Base-by-base conservation (phyloP, 1,140 invertebrate genomes). In the Atta colombica region DNA sequence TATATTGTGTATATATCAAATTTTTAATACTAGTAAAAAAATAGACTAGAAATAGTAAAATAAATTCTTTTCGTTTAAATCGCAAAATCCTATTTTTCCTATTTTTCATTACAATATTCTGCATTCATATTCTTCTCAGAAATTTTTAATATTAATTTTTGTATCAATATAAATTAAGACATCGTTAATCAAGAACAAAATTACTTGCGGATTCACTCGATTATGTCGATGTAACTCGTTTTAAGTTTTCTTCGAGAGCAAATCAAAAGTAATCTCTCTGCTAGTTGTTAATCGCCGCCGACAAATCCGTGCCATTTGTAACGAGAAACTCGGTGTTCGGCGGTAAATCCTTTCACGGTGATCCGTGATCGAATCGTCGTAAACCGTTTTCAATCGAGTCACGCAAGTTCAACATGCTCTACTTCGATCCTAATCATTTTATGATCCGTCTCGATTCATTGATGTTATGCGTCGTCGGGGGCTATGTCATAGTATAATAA, bases 311-410 rank as follows among this genome's bases (percentile, higher is more conserved):
- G 8, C 74, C 58, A 85, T 85, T 85, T 85, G 74, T 68, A 78
- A 49, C 80, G 69, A 84, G 80, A 74, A 81, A 84, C 18, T 71
- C 25, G n/a, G 39, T n/a, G 61, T 25, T 65, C 35, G 71, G 60
- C 84, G 69, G 35, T 45, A 81, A 87, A 90, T 82, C 51, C 77
- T 69, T 72, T 69, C 31, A 31, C n/a, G 25, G n/a, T 28, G 65
- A 45, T 77, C 16, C 65, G 78, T 58, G 69, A 81, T 66, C 87
- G 87, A 16, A n/a, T 61, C 77, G 39, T 60, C 63, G 71, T 84
- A 88, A 85, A 89, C 87, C 85, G 84, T 78, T 74, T 31, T 65
- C 45, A 65, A 87, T 88, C 87, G 61, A 75, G 82, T 88, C 82
- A 84, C 77, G 72, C 84, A 31, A 84, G 35, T 65, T 51, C 63